These are phyloP conservation scores for Dermatemys mawii DNA, from an alignment of 2,113 vertebrate genomes.

Conservation along the genomic window DNA sequence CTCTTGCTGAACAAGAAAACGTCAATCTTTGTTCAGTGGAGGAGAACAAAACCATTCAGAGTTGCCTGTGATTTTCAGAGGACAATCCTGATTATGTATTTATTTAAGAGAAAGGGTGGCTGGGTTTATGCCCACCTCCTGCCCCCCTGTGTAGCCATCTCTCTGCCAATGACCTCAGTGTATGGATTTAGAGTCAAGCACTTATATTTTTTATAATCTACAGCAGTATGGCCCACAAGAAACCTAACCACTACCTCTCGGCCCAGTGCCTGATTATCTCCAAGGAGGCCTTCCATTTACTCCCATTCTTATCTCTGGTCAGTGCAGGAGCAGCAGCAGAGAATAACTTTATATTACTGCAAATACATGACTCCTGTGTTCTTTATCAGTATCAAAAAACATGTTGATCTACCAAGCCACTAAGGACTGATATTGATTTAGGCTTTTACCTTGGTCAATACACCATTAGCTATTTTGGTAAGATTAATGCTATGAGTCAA, in stretches of 20 bases:
- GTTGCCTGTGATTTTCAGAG: accelerated
- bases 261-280: not conserved
- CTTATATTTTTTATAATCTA: not conserved
- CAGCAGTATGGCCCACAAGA: not conserved
- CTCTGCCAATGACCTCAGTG: not conserved
- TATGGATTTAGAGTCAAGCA: not conserved
- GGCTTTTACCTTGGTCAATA: conserved; percentile 17
- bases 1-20: not conserved
- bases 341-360: not conserved
- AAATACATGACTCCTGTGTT: conserved; percentile 24
- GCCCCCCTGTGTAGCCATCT: not conserved
- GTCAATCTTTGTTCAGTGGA: not conserved
- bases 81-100: accelerated
- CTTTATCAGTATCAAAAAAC: conserved; percentile 29
- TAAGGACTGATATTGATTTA: conserved; percentile 32
- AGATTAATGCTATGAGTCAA: not conserved
- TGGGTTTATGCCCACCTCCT: not conserved
- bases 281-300: not conserved
- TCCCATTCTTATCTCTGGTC: not conserved
- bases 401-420: conserved; percentile 43
- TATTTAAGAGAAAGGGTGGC: not conserved
- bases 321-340: not conserved
- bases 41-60: not conserved
- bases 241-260: accelerated
- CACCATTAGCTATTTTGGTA: not conserved